Base-by-base conservation (phyloP, 2,888 invertebrate species). In the Nomada goodeniana region DNA sequence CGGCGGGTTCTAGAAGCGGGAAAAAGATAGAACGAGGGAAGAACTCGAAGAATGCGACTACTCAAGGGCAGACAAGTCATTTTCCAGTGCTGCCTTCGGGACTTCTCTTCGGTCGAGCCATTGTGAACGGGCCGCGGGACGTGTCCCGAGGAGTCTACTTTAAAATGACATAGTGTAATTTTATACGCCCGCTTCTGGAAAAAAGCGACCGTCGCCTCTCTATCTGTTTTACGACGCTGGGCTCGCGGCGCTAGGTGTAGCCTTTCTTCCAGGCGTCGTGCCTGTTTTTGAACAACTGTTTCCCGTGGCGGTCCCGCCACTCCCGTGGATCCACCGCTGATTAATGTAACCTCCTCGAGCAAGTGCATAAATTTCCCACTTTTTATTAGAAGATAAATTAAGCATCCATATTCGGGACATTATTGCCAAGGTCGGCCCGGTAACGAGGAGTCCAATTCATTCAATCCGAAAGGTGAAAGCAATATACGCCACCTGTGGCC, bases 161-260 rank as follows among this genome's bases (percentile, higher is more conserved):
- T 64, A 61, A 78, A 85, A 86, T 88, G 87, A 90, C 79, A 78
- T 87, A 90, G 86, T 86, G 90, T 88, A 86, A 90, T 90, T 90
- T 90, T 90, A 90, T 90, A 86, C 89, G 74, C 82, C 79, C 86
- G 89, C 85, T 80, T 74, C 71, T 75, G 72, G 64, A 72, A 18
- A 75, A 53, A 26, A 59, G 59, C 73, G 59, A 55, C 67, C 52
- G n/a, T 47, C 67, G 23, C 57, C 20, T 26, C 2, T 18, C 57
- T n/a, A 11, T 60, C 61, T 82, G 77, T 52, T 81, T 77, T 70
- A 44, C 60, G 63, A 71, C 73, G 20, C 63, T 11, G 50, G 53
- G 75, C 70, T 80, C 70, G 69, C 42, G 36, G 47, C 65, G n/a
- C 47, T 79, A 36, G 68, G 71, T 73, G 75, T 75, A 67, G 55